Base-by-base conservation (phyloP, 2,888 invertebrate genomes). In the Leucophenga maculata region DNA sequence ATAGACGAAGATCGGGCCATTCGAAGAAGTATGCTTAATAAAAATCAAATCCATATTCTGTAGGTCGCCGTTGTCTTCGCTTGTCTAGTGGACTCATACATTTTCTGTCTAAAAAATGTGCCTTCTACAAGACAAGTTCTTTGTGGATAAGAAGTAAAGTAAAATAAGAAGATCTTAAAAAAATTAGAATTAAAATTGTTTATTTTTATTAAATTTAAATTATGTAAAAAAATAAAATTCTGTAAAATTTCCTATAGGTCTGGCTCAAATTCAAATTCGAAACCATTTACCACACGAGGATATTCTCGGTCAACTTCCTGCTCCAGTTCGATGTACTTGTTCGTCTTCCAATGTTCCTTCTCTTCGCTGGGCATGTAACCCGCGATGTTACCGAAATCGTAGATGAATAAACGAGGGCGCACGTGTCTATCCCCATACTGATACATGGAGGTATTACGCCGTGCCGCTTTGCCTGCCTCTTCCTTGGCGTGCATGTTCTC, bases 181-280 rank as follows among this genome's bases (percentile, higher is more conserved):
- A n/a, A n/a, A n/a, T n/a, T n/a, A 39, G 20, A 32, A 14, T 13
- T 39, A 13, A 3, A 16, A 9, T 16, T 11, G 8, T 39, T 3
- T 11, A 60, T 13, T 22, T 39, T 11, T 3, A 60, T 4, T 9
- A 18, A 1, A 18, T 44, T 60, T 18, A 60, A 44, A 39, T 60
- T 60, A 2, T 39, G 50, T 13, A 84, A 20, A 67, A n/a, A 80
- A 74, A 0, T 26, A 26, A 3, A 26, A 26, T 26, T 26, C 26
- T 26, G 26, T 4, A 2, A 55, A 9, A 26, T 26, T 11, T 55
- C 6, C 6, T 18, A 18, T 11, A 14, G 26, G 26, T 13, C 4
- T 55, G 22, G 26, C 55, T 60, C 44, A 44, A 60, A 60, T 3
- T 60, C 44, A 11, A 60, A 44, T 44, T 44, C 18, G 16, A n/a